These are phyloP conservation scores for Sula dactylatra DNA, from an alignment of 2,113 vertebrate species.

Conservation along the genomic window DNA sequence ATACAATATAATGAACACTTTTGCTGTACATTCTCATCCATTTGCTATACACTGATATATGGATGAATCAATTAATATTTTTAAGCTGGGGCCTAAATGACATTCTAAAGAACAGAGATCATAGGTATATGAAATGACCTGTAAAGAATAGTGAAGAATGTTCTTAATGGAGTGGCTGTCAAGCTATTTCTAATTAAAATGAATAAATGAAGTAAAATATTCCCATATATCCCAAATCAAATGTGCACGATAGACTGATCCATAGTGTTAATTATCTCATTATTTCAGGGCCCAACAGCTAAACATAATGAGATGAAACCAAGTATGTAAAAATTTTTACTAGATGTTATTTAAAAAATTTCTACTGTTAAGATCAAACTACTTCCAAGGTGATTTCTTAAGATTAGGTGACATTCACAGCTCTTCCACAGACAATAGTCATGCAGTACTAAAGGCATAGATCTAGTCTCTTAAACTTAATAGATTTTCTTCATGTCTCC, in stretches of 20 bases:
- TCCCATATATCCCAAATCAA: neutral
- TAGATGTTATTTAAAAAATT: neutral
- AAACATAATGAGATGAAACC: neutral
- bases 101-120: neutral
- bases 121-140: neutral
- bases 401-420: neutral
- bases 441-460: neutral
- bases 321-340: neutral
- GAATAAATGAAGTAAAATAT: neutral
- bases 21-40: neutral
- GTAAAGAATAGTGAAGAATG: neutral
- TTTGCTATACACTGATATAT: neutral
- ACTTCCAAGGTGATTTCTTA: neutral
- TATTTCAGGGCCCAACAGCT: neutral
- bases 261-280: neutral
- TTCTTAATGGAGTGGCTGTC: neutral
- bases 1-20: neutral
- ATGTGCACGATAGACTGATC: neutral
- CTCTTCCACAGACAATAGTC: neutral
- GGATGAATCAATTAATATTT: neutral
- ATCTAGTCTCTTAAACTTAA: neutral
- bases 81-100: neutral
- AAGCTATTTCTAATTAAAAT: conserved; percentile 8
- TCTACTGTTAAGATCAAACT: neutral
- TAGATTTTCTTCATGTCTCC: neutral